Conservation (phyloP, 1,140 invertebrate species). For the Drosophila hydei region DNA sequence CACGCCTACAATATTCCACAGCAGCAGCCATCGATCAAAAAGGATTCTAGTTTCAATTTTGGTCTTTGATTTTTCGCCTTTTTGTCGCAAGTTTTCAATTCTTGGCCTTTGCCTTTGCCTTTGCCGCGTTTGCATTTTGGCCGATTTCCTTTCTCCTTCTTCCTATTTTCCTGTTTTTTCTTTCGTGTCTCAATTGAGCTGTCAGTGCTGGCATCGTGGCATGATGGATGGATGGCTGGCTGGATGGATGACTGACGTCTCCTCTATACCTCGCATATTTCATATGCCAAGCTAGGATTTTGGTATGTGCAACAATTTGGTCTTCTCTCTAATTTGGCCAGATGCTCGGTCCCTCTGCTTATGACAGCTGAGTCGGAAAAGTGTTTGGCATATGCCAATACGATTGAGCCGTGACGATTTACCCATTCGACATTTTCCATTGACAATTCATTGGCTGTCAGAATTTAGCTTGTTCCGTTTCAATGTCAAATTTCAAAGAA, state of each 20-base stretch:
- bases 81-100: constrained; percentile 53
- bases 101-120: constrained; percentile 47
- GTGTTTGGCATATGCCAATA: not conserved
- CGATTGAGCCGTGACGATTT: not conserved
- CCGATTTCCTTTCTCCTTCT: not conserved
- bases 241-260: not conserved
- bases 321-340: constrained; percentile 24
- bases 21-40: constrained; percentile 3
- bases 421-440: constrained; percentile 9
- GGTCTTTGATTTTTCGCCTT: constrained; percentile 4
- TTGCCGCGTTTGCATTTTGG: constrained; percentile 72
- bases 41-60: not conserved
- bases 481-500: not conserved
- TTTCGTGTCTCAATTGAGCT: constrained; percentile 58
- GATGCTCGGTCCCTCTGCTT: constrained; percentile 11
- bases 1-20: constrained; percentile 17
- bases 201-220: constrained; percentile 34
- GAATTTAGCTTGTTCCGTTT: not conserved
- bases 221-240: constrained; percentile 62
- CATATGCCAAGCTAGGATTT: constrained; percentile 9
- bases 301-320: constrained; percentile 14
- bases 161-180: constrained; percentile 3
- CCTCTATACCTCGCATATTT: not conserved
- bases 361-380: constrained; percentile 15
- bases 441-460: not conserved